These are phyloP conservation scores for Sinocyclocheilus maitianheensis DNA, from an alignment of 2,113 vertebrate genomes.

Conservation along the genomic window DNA sequence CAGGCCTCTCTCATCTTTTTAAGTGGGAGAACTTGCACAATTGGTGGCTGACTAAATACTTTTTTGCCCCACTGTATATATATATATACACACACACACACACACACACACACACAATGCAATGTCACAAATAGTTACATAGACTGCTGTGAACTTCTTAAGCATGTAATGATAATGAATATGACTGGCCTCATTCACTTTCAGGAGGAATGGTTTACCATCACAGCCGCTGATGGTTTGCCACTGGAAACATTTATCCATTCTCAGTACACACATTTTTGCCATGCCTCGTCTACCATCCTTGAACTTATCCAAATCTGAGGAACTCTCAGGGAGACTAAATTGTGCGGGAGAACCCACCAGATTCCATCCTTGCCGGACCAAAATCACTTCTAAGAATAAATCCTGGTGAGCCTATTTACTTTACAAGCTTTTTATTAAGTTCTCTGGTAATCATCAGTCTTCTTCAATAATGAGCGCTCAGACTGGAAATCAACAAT, in stretches of 20 bases:
- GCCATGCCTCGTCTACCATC: background rate
- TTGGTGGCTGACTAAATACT: too few relatives aligned
- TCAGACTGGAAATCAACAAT: background rate
- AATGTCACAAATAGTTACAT: background rate
- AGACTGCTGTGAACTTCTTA: background rate
- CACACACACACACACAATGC: too few relatives aligned
- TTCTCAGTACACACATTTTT: background rate
- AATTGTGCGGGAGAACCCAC: background rate
- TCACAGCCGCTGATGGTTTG: background rate
- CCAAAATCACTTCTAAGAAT: background rate
- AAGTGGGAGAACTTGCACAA: too few relatives aligned
- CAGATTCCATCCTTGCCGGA: background rate
- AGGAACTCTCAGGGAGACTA: background rate
- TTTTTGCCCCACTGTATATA: too few relatives aligned
- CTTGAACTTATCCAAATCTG: background rate
- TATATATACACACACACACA: too few relatives aligned
- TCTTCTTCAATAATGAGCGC: background rate
- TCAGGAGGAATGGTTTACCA: background rate
- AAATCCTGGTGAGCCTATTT: background rate
- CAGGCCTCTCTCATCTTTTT: too few relatives aligned
- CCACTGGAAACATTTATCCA: conserved; percentile 4
- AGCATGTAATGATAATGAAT: conserved; percentile 1
- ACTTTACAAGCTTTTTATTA: background rate
- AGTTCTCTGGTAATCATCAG: conserved; percentile 5
- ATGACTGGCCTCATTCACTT: background rate